Evolutionary conservation across 2,888 invertebrate genomes (phyloP).

Genomic region (Drosophila hamatofila): DNA sequence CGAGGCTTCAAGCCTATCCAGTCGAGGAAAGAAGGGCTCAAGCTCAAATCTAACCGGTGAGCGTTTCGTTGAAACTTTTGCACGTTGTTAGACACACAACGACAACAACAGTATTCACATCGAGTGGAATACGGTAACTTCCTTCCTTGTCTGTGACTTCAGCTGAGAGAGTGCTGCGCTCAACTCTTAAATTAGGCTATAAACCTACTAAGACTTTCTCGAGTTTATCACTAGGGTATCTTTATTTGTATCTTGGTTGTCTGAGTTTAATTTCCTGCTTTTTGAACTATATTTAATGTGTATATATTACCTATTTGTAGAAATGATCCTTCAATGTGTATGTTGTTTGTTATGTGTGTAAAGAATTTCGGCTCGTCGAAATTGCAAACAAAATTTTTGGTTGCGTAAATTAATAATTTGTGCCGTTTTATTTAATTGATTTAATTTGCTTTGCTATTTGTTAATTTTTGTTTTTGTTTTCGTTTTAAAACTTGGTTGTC

Average conservation of each 20-base stretch:
- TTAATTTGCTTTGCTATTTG: constrained; percentile 51
- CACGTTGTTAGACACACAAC: constrained; percentile 22
- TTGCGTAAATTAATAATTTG: constrained; percentile 19
- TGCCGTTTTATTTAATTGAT: constrained; percentile 26
- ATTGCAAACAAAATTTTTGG: constrained; percentile 6
- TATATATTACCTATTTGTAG: neutral
- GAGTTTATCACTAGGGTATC: neutral
- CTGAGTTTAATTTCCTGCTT: neutral
- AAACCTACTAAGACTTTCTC: neutral
- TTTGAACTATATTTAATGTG: neutral
- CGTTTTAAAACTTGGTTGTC: constrained; percentile 47
- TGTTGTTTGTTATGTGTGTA: constrained; percentile 33
- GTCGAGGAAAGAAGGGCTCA: constrained; percentile 92
- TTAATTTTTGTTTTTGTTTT: constrained; percentile 55
- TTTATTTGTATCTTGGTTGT: neutral
- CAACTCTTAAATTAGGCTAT: neutral
- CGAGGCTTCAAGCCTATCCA: constrained; percentile 90
- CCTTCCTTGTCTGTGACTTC: constrained; percentile 6
- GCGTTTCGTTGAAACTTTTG: constrained; percentile 31
- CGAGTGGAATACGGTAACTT: neutral
- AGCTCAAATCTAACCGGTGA: constrained; percentile 93
- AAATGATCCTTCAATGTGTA: neutral
- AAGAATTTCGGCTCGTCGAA: constrained; percentile 48
- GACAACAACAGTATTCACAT: constrained; percentile 20
- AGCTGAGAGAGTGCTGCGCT: neutral